These are phyloP conservation scores for Varanus salvator DNA, from an alignment of 2,113 vertebrate genomes.

Conservation along the genomic window DNA sequence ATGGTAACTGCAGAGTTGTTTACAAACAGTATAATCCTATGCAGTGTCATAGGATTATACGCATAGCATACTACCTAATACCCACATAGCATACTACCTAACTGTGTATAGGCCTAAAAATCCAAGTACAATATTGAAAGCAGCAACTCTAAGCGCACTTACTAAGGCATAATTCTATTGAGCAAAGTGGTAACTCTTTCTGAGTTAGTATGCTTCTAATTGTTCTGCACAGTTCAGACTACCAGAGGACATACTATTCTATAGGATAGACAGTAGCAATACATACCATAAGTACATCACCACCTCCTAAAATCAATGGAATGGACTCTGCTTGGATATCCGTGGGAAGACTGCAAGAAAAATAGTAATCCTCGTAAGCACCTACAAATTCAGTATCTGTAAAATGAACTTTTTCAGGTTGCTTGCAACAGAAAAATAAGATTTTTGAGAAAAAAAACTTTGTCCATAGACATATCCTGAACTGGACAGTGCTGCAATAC, in stretches of 20 bases:
- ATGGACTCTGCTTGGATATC: slow-evolving; percentile 98
- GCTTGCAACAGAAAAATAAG: not conserved
- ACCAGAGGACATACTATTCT: not conserved
- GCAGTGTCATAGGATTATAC: not conserved
- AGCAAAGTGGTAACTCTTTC: not conserved
- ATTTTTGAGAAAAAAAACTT: not conserved
- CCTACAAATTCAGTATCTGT: not conserved
- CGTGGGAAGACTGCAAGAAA: slow-evolving; percentile 87
- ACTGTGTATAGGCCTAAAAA: not conserved
- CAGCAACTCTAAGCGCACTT: not conserved
- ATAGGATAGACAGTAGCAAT: not conserved
- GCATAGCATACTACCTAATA: not conserved
- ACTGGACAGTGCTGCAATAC: not conserved
- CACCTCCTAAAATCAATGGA: slow-evolving; percentile 94
- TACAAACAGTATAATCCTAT: not conserved
- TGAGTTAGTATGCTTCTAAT: not conserved
- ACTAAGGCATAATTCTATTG: not conserved
- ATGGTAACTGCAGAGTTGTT: not conserved
- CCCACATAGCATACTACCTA: not conserved
- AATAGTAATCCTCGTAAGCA: not conserved
- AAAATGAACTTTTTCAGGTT: not conserved
- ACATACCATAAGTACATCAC: slow-evolving; percentile 98
- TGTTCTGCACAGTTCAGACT: not conserved
- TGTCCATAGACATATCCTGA: not conserved
- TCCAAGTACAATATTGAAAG: not conserved